Percentiles rank a stretch among this genome's conserved stretches.
Conservation (phyloP, 1,140 invertebrate genomes). For the Leguminivora glycinivorella region DNA sequence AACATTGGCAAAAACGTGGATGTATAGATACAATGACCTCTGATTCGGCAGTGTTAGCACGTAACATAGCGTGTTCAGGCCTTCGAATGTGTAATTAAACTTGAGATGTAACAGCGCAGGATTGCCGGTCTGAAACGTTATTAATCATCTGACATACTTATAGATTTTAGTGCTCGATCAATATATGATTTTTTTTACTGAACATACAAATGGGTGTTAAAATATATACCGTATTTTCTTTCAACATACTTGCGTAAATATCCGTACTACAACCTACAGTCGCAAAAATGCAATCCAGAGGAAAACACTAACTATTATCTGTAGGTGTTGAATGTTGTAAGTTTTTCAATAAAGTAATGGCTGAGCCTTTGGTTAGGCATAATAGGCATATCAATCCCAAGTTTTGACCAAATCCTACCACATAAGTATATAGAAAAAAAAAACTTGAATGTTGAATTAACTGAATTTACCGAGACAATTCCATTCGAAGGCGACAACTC, state of each 20-base stretch:
- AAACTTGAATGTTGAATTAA: too few species aligned
- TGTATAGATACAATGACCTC: slow-evolving; percentile 54
- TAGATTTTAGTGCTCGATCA: not conserved
- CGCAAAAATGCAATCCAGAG: too few species aligned
- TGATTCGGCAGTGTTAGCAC: slow-evolving; percentile 64
- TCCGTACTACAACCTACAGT: too few species aligned
- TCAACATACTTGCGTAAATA: too few species aligned
- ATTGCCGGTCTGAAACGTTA: slow-evolving; percentile 50
- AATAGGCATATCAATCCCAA: too few species aligned
- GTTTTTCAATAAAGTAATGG: too few species aligned
- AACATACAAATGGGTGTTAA: not conserved
- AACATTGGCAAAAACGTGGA: slow-evolving; percentile 55
- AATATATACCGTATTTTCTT: too few species aligned
- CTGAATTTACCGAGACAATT: slow-evolving; percentile 54
- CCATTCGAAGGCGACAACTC: slow-evolving; percentile 57
- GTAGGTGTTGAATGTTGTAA: too few species aligned
- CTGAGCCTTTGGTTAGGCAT: too few species aligned
- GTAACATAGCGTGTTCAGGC: slow-evolving; percentile 60
- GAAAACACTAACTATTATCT: too few species aligned
- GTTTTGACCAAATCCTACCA: too few species aligned
- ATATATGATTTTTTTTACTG: not conserved
- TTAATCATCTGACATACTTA: not conserved
- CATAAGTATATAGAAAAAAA: too few species aligned
- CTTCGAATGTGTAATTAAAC: slow-evolving; percentile 57
- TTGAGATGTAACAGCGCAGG: slow-evolving; percentile 56